phyloP scores from a whole-genome alignment of 1,140 invertebrate genomes.

The Macrocentrus cingulum region DNA sequence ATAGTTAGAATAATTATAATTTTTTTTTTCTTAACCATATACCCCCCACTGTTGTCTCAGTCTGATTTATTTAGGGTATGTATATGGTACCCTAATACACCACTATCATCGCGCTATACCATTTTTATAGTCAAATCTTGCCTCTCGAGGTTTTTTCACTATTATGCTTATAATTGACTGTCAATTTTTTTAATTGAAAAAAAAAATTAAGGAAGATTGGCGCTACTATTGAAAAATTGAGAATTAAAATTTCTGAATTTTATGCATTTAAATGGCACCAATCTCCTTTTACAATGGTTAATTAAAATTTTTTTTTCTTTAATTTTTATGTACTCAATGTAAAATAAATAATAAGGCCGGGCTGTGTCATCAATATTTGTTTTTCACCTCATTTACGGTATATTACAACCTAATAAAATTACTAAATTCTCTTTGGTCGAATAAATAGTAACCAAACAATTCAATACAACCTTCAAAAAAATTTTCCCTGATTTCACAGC shows the following conservation, averaged over 20 bases:
- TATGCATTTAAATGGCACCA: neutral
- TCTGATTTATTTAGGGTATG: conserved; percentile 24
- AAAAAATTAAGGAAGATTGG: too few species aligned
- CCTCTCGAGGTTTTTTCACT: neutral
- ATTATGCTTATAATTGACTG: conserved; percentile 17
- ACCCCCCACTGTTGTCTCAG: neutral
- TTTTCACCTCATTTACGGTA: too few species aligned
- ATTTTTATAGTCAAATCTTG: too few species aligned
- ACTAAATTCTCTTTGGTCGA: too few species aligned
- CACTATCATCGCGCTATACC: neutral
- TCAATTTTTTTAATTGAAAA: neutral
- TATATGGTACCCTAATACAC: conserved; percentile 25
- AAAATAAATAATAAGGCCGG: neutral
- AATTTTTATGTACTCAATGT: neutral
- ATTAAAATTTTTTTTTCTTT: neutral
- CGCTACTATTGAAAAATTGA: too few species aligned
- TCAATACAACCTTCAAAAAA: too few species aligned
- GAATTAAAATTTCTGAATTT: too few species aligned
- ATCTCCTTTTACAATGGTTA: neutral
- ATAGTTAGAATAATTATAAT: neutral
- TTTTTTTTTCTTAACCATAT: neutral
- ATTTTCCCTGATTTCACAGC: too few species aligned
- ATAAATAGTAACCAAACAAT: too few species aligned
- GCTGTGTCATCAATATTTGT: too few species aligned
- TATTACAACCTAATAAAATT: too few species aligned